Evolutionary conservation across 2,888 invertebrate genomes (phyloP), one percentile per base, ranked within the genome.

Genomic region (Dicyrtomina minuta): DNA sequence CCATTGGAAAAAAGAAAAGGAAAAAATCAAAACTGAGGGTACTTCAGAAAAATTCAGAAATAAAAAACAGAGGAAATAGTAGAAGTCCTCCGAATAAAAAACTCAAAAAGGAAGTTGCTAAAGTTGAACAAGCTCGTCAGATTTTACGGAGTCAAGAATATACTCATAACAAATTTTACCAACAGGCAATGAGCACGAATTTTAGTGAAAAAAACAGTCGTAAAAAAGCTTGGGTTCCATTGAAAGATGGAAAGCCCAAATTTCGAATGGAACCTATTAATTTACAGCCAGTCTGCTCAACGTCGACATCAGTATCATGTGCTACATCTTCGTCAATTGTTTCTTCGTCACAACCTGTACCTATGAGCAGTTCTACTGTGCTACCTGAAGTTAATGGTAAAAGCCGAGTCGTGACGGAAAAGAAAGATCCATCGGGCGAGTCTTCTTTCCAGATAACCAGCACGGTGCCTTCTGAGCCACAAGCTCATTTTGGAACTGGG

Each of bases 211-310:
- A 20, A 44, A 39, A 13, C 4, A 26, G 17, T 43, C 55, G 26
- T 17, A 33, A 41, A 17, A 33, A 41, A 60, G 15, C 26, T 26
- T 20, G 41, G n/a, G 60, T 60, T 12, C 8, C n/a, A 15, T 17
- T 60, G 6, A 17, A 60, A 22, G 22, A 60, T 20, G 60, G 49
- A 24, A 64, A 64, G 17, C 46, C 49, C 1, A 66, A 66, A 24
- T 66, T 66, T 66, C 39, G 41, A 55, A 15, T 66, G n/a, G 43
- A 66, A 24, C 66, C 56, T 17, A 6, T 12, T 27, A 17, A 22
- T 33, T 13, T 44, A 41, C 60, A 12, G 15, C 39, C 58, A 17
- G 22, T 22, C 2, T 56, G 26, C 20, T 1, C 56, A 13, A 24
- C 17, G 5, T 33, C 15, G 56, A 26, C 55, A 26, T 3, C 27